phyloP scores from a whole-genome alignment of 2,888 invertebrate genomes.

The Seira sanloemensis region DNA sequence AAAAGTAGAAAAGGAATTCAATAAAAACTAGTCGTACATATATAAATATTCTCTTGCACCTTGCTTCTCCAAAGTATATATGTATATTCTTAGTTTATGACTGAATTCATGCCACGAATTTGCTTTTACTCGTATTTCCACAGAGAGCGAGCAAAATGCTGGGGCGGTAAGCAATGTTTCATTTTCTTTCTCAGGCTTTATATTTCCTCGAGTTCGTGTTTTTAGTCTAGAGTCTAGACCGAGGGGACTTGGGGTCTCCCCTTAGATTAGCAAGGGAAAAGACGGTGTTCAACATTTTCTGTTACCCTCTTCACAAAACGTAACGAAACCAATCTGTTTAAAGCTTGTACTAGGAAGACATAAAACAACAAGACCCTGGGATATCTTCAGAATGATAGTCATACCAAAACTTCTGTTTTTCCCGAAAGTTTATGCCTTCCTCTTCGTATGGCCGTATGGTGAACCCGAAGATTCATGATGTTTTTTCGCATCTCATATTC shows the following conservation, averaged over 20 bases:
- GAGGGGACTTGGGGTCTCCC: background rate
- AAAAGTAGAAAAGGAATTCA: slow-evolving; percentile 15
- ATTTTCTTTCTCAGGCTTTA: slow-evolving; percentile 1
- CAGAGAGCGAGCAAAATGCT: background rate
- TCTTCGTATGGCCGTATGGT: no score
- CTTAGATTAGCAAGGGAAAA: background rate
- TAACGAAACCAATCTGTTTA: background rate
- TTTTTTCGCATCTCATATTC: background rate
- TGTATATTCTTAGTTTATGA: slow-evolving; percentile 34
- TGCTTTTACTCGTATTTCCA: slow-evolving; percentile 18
- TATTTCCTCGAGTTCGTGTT: background rate
- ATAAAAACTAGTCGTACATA: slow-evolving; percentile 19
- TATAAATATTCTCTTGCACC: background rate
- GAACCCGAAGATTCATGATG: background rate
- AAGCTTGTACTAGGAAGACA: background rate
- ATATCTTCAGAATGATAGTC: background rate
- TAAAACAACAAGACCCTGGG: slow-evolving; percentile 4
- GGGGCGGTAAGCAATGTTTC: slow-evolving; percentile 34
- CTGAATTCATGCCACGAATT: slow-evolving; percentile 26
- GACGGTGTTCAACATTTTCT: background rate
- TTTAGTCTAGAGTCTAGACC: background rate
- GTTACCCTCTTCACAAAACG: background rate
- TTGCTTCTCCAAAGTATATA: slow-evolving; percentile 14
- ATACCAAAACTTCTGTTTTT: background rate
- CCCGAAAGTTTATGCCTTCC: no score